Conservation (phyloP, 2,113 vertebrate species). For the Dissostichus mawsoni region DNA sequence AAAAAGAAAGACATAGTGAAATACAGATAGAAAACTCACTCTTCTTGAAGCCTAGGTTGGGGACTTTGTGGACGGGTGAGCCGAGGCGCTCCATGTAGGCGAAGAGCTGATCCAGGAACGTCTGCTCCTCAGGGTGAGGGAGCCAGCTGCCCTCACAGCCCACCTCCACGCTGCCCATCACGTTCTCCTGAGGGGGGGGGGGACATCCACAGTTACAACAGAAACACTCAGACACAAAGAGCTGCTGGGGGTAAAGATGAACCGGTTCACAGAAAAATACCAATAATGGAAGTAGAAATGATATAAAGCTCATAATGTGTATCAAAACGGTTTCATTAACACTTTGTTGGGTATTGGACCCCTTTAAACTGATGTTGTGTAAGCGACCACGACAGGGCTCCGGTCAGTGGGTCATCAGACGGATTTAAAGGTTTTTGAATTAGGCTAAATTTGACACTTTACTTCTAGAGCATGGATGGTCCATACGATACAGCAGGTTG, state of each 20-base stretch:
- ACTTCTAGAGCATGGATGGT: too few species aligned
- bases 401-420: too few species aligned
- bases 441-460: too few species aligned
- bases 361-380: too few species aligned
- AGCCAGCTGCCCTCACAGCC: slow-evolving; percentile 82
- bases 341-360: too few species aligned
- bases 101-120: slow-evolving; percentile 85
- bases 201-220: not conserved
- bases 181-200: slow-evolving; percentile 76
- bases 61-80: slow-evolving; percentile 85
- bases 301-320: too few species aligned
- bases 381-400: too few species aligned
- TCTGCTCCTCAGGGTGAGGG: slow-evolving; percentile 85
- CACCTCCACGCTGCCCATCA: slow-evolving; percentile 83
- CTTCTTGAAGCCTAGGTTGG: slow-evolving; percentile 88
- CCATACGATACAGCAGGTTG: too few species aligned
- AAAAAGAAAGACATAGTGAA: not conserved
- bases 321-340: not conserved
- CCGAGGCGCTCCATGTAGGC: slow-evolving; percentile 83
- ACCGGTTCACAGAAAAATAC: not conserved
- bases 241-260: not conserved
- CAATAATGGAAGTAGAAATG: not conserved
- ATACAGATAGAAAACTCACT: slow-evolving; percentile 72
- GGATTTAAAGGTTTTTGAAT: too few species aligned
- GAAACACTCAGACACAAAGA: not conserved